Base-by-base conservation (phyloP, 2,888 invertebrate species). In the Lathronympha strigana region DNA sequence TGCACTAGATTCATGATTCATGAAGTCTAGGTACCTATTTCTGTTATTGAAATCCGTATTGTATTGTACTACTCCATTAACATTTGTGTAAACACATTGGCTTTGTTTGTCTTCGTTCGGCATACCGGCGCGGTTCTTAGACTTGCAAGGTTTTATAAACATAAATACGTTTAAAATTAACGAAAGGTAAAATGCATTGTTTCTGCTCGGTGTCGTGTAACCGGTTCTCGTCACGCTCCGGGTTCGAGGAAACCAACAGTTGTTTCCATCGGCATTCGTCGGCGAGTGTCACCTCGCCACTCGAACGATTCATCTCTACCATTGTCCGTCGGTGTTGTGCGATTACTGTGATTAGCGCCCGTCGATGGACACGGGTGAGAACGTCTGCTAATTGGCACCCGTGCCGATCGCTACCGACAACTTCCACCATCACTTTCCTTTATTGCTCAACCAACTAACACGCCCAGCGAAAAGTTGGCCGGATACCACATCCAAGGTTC, bases 211-310 rank as follows among this genome's bases (percentile, higher is more conserved):
- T 82, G 80, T 87, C 86, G 83, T 83, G 84, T 85, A 83, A 87
- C 87, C 86, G 84, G 85, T 85, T 81, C 79, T 83, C 82, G 87
- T 86, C 87, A 87, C 86, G 89, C 88, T 83, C 82, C 77, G 80
- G 73, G 77, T 89, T 87, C 88, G 81, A 81, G 84, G 87, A 88
- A 90, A 87, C 83, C 82, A 88, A 87, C 89, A 86, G 88, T 86
- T 87, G 87, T 86, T 87, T 82, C 83, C 82, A 86, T 86, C 81
- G 79, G 80, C 84, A 89, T 89, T 88, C 87, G 83, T 84, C 79
- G 82, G 80, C 76, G 74, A 74, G 78, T 74, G 77, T 75, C 77
- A 74, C 76, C 78, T 75, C 79, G 75, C 76, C 76, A 76, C 77
- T 70, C 68, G 70, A 69, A 54, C 70, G 67, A 77, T 73, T 75